Conservation (phyloP, 2,888 invertebrate species). For the Melolontha melolontha region DNA sequence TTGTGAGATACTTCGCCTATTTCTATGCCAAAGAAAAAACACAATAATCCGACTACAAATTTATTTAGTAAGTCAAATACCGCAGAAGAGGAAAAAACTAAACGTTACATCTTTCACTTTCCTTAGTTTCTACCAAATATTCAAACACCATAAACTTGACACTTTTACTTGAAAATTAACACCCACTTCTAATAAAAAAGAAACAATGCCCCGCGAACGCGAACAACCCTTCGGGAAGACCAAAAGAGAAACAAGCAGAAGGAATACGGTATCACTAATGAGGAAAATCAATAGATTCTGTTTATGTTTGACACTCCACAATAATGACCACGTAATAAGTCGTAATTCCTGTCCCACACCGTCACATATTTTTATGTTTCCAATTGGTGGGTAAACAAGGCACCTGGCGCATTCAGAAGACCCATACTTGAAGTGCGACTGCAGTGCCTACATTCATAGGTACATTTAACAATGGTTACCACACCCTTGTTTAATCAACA, state of each 20-base stretch:
- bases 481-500: slow-evolving; percentile 39
- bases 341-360: slow-evolving; percentile 12
- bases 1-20: too few species aligned
- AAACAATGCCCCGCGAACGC: slow-evolving; percentile 17
- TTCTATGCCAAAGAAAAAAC: background rate
- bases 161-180: slow-evolving; percentile 41
- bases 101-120: background rate
- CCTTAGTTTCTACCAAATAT: too few species aligned
- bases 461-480: slow-evolving; percentile 10
- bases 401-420: slow-evolving; percentile 12
- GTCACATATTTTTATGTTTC: slow-evolving; percentile 35
- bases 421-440: slow-evolving; percentile 3
- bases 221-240: slow-evolving; percentile 19
- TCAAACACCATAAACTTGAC: slow-evolving; percentile 18
- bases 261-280: slow-evolving; percentile 17
- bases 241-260: slow-evolving; percentile 1
- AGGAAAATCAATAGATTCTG: slow-evolving; percentile 36
- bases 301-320: slow-evolving; percentile 35
- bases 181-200: slow-evolving; percentile 30
- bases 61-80: background rate
- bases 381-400: slow-evolving; percentile 30
- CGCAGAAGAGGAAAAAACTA: background rate
- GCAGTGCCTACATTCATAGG: background rate
- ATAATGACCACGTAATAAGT: slow-evolving; percentile 30
- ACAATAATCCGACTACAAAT: background rate